Evolutionary conservation across 2,113 vertebrate genomes (phyloP).

Genomic region (Calyptomena viridis): DNA sequence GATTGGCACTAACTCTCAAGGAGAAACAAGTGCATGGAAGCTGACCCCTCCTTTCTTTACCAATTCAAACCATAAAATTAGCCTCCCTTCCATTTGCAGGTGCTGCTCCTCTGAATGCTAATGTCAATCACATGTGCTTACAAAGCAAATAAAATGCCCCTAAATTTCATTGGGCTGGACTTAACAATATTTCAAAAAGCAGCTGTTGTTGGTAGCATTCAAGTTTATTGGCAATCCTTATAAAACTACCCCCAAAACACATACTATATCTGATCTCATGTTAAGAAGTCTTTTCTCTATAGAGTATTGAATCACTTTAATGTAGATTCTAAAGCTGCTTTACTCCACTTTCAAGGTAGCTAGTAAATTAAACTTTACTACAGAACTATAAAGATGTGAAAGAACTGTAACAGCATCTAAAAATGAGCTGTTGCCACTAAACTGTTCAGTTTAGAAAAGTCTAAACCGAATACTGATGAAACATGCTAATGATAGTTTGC

Average conservation of each 20-base stretch:
- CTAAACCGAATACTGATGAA: constrained; percentile 70
- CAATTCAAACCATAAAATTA: background rate
- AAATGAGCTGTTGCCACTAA: constrained; percentile 71
- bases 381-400: constrained; percentile 72
- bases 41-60: background rate
- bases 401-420: constrained; percentile 68
- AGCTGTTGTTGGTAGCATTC: constrained; percentile 31
- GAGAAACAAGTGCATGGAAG: background rate
- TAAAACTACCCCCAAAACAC: constrained; percentile 55
- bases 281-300: constrained; percentile 68
- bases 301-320: constrained; percentile 70
- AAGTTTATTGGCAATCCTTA: constrained; percentile 61
- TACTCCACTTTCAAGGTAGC: constrained; percentile 68
- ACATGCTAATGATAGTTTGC: constrained; percentile 68
- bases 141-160: constrained; percentile 37
- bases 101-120: constrained; percentile 48
- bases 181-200: constrained; percentile 52
- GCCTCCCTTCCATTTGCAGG: background rate
- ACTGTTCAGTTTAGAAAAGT: constrained; percentile 65
- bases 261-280: constrained; percentile 63
- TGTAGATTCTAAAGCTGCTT: constrained; percentile 56
- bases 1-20: background rate
- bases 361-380: constrained; percentile 77
- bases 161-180: constrained; percentile 38
- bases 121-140: constrained; percentile 26